These are phyloP conservation scores for Excalfactoria chinensis DNA, from an alignment of 2,113 vertebrate species.

Conservation along the genomic window DNA sequence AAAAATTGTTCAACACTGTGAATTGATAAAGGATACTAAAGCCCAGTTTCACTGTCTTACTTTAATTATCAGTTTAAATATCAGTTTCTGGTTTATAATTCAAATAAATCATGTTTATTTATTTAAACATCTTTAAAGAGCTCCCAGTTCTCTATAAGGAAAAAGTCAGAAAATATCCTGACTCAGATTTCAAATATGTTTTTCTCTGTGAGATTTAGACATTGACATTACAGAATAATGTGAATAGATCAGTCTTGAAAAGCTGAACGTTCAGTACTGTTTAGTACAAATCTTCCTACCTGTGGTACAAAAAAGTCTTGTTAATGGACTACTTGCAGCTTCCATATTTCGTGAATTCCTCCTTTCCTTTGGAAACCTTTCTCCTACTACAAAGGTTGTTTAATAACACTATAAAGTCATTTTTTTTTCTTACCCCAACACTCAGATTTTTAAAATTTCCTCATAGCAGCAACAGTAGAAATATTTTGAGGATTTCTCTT, in stretches of 20 bases:
- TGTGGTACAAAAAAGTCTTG: background rate
- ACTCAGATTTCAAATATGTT: background rate
- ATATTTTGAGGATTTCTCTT: background rate
- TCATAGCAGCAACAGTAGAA: background rate
- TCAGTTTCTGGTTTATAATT: background rate
- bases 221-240: background rate
- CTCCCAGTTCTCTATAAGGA: background rate
- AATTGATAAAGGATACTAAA: accelerated
- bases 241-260: constrained; percentile 10
- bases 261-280: accelerated
- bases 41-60: background rate
- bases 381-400: background rate
- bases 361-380: background rate
- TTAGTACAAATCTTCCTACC: background rate
- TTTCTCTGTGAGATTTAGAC: background rate
- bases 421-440: background rate
- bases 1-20: background rate
- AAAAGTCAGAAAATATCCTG: background rate
- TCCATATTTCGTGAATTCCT: background rate
- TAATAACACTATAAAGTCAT: background rate
- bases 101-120: background rate
- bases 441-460: background rate
- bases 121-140: background rate
- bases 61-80: background rate
- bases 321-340: background rate